Evolutionary conservation across 2,797 vertebrate genomes (phyloP).

Genomic region (Pogoniulus pusillus): DNA sequence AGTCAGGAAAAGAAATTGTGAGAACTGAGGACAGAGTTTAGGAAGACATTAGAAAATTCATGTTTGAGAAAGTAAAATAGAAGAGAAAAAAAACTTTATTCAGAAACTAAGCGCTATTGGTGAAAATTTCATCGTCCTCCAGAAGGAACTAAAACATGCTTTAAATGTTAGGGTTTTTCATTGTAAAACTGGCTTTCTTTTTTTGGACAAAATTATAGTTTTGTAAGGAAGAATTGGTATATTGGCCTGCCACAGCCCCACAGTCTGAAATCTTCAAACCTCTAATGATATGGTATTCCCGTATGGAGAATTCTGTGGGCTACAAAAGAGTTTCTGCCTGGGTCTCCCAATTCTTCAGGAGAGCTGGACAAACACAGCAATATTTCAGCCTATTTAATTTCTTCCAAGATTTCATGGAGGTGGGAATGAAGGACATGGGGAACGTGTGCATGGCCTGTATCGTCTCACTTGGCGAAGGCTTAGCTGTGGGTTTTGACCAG

Average conservation of each 20-base stretch:
- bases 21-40: neutral
- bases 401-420: neutral
- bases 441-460: rapidly evolving
- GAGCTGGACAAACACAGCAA: neutral
- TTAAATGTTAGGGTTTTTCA: neutral
- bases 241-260: neutral
- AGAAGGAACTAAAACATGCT: neutral
- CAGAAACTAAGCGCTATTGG: neutral
- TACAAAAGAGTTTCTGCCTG: neutral
- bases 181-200: neutral
- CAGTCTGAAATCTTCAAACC: neutral
- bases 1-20: neutral
- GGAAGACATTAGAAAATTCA: neutral
- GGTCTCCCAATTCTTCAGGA: neutral
- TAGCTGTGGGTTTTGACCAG: neutral
- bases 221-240: neutral
- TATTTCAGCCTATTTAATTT: neutral
- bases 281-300: neutral
- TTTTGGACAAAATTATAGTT: conserved; percentile 27
- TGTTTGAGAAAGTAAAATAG: neutral
- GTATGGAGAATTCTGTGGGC: neutral
- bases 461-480: neutral
- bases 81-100: neutral
- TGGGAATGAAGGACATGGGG: neutral
- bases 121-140: neutral